A percentile compares a stretch with the other conserved stretches of the same genome.
These are phyloP conservation scores for Hydrocynus forskahlii DNA, from an alignment of 2,797 vertebrate species.

Conservation along the genomic window DNA sequence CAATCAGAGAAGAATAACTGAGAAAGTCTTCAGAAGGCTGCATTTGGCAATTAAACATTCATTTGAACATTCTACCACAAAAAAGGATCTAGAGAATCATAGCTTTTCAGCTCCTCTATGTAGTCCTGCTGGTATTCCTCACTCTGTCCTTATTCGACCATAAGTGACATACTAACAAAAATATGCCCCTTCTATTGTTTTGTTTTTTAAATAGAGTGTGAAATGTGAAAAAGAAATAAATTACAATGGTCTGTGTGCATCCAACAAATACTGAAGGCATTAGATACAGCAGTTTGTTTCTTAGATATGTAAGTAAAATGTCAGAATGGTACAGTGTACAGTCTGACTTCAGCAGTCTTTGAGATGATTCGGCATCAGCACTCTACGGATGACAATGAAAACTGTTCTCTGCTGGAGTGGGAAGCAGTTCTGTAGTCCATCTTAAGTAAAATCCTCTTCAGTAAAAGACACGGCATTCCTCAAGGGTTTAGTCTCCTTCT, in stretches of 20 bases:
- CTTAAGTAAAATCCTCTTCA: neutral
- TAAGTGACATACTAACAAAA: neutral
- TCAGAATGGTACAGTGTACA: constrained; percentile 2
- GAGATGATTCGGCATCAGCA: constrained; percentile 5
- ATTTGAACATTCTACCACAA: neutral
- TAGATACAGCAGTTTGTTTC: constrained; percentile 9
- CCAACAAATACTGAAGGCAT: neutral
- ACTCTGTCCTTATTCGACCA: neutral
- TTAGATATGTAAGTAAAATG: neutral
- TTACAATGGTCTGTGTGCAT: constrained; percentile 8
- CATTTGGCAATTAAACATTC: constrained; percentile 54
- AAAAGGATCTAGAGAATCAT: constrained; percentile 25
- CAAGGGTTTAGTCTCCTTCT: neutral
- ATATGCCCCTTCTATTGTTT: neutral
- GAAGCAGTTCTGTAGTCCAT: neutral
- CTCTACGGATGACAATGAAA: neutral
- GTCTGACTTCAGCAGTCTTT: constrained; percentile 16
- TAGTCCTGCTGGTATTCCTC: neutral
- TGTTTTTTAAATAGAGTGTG: constrained; percentile 1
- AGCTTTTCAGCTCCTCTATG: constrained; percentile 24
- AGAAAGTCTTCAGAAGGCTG: constrained; percentile 36
- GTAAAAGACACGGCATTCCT: neutral
- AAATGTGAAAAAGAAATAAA: constrained; percentile 6
- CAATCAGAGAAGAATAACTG: constrained; percentile 15
- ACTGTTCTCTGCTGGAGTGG: neutral